Percentiles rank a stretch among this genome's conserved stretches.
phyloP scores from a whole-genome alignment of 2,888 invertebrate species.

The Sarcophaga caerulescens region DNA sequence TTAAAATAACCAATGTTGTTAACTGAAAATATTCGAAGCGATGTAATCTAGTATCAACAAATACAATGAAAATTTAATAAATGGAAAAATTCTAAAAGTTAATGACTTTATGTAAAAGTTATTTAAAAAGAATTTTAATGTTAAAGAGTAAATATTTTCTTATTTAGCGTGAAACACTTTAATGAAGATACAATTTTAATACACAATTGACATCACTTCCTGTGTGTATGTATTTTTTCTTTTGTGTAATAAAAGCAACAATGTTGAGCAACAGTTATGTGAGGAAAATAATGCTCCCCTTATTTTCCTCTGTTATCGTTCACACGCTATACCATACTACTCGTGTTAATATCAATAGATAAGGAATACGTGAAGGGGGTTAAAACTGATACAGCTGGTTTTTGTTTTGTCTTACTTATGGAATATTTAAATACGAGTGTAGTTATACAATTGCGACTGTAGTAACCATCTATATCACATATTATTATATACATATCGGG shows the following conservation, averaged over 20 bases:
- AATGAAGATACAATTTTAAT: background rate
- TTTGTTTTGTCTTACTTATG: background rate
- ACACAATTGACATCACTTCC: background rate
- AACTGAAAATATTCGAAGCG: too few species aligned
- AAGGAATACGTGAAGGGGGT: background rate
- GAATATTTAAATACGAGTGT: constrained; percentile 13
- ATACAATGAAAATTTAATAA: too few species aligned
- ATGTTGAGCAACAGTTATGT: constrained; percentile 65
- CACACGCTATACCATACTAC: background rate
- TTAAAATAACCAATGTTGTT: background rate
- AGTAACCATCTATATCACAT: too few species aligned
- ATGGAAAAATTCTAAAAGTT: too few species aligned
- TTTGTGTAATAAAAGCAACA: constrained; percentile 45
- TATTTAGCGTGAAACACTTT: too few species aligned
- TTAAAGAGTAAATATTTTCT: too few species aligned
- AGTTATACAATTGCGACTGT: background rate
- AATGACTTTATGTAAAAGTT: too few species aligned
- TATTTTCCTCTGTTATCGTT: background rate
- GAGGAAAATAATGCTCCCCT: background rate
- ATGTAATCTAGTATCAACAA: too few species aligned
- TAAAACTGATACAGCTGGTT: constrained; percentile 36
- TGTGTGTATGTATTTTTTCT: background rate
- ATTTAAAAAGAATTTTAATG: too few species aligned
- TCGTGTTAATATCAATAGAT: background rate
- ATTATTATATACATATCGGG: too few species aligned